Percentiles rank a stretch among this genome's conserved stretches.
Conservation (phyloP, 2,888 invertebrate genomes). For the Pediacus dermestoides region DNA sequence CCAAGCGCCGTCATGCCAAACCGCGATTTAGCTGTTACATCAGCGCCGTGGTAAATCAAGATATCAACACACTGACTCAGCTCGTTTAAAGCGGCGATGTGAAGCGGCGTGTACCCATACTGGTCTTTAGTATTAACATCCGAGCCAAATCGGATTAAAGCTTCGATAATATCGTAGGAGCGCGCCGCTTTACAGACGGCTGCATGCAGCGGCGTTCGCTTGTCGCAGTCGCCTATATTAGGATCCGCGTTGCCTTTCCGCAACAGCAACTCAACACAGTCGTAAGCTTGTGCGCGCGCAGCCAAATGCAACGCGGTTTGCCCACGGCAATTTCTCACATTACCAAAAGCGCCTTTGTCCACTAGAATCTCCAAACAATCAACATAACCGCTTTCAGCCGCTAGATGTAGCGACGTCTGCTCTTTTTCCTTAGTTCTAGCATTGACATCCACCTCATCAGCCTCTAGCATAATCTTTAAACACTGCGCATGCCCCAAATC, state of each 20-base stretch:
- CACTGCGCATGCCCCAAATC: conserved; percentile 76
- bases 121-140: conserved; percentile 81
- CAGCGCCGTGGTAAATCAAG: conserved; percentile 78
- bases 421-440: conserved; percentile 69
- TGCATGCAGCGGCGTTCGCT: conserved; percentile 77
- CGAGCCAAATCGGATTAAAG: conserved; percentile 73
- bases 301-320: conserved; percentile 86
- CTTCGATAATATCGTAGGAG: conserved; percentile 77
- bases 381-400: conserved; percentile 82
- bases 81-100: conserved; percentile 82
- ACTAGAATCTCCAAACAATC: conserved; percentile 76
- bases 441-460: conserved; percentile 68
- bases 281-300: conserved; percentile 72
- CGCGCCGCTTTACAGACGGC: conserved; percentile 80
- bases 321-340: conserved; percentile 70
- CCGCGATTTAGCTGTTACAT: conserved; percentile 84
- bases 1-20: conserved; percentile 83
- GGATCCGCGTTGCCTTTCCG: conserved; percentile 73
- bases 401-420: conserved; percentile 77
- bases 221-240: conserved; percentile 76
- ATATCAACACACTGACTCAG: conserved; percentile 81
- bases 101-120: conserved; percentile 81
- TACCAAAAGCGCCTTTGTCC: conserved; percentile 71
- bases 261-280: conserved; percentile 75
- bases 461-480: conserved; percentile 69